Evolutionary conservation across 1,140 invertebrate genomes (phyloP), one percentile per base, ranked within the genome.

Genomic region (Leguminivora glycinivorella): DNA sequence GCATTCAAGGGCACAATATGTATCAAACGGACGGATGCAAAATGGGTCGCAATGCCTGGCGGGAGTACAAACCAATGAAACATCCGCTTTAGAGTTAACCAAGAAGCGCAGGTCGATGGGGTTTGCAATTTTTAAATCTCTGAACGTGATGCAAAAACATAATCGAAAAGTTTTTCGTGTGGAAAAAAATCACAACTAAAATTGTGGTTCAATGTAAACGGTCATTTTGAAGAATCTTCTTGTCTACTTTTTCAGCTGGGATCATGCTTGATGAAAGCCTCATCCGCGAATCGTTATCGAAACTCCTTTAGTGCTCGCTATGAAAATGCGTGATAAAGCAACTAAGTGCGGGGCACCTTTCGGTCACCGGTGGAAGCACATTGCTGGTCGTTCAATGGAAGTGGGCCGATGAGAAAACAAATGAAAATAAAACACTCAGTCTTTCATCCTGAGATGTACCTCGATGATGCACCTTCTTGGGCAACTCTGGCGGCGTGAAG

Each of bases 401-500:
- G 82, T 84, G 84, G 84, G 84, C 85, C 89, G 82, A 89, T 88
- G 85, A 80, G 67, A 76, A 84, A 81, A 80, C 77, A 84, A 80
- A 79, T 74, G 80, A 85, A 85, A 79, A 81, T 81, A 86, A 84
- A 88, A 72, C 83, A 83, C 87, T 89, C 85, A 83, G 82, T 82
- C 83, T 77, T 78, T 81, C 75, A 84, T 84, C 74, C 84, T 87
- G 87, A 88, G 83, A 87, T 88, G 83, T 97, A 97, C 96, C 96
- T 97, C 96, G 95, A 93, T 97, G 95, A 96, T 98, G 97, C 95
- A 97, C 96, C 95, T 97, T 96, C 95, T 98, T 98, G 93, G 97
- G 97, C 94, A 98, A 96, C 95, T 98, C 97, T 95, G 97, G 97
- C 94, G 97, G 96, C 93, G 97, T 98, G 94, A 97, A 98, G 93